Evolutionary conservation across 2,797 vertebrate species (phyloP).

Genomic region (Margarornis squamiger): DNA sequence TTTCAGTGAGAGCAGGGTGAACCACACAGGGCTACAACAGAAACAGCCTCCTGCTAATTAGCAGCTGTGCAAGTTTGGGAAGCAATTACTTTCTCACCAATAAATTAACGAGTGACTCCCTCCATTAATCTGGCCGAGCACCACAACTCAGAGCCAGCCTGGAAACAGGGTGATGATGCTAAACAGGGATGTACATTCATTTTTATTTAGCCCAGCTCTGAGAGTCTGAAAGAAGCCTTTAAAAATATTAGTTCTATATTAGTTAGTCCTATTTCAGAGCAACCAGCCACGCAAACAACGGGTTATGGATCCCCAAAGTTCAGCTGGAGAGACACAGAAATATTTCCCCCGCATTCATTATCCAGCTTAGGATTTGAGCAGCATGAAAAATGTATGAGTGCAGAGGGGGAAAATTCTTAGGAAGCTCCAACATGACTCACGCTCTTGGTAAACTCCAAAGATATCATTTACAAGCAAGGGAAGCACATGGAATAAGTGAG

Average conservation of each 20-base stretch:
- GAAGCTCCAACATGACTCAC: constrained; percentile 51
- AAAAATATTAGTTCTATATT: not conserved
- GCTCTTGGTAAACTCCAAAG: constrained; percentile 57
- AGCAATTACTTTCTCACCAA: not conserved
- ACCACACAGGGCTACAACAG: not conserved
- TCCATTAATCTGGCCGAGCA: not conserved
- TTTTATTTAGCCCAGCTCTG: not conserved
- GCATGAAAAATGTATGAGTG: constrained; percentile 49
- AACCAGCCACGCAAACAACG: not conserved
- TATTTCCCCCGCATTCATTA: not conserved
- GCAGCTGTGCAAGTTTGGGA: not conserved
- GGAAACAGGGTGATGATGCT: not conserved
- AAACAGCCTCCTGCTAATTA: not conserved
- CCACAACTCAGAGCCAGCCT: not conserved
- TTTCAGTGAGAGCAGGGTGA: not conserved
- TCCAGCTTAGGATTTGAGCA: constrained; percentile 15
- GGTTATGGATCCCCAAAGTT: not conserved
- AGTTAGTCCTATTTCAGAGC: not conserved
- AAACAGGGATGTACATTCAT: not conserved
- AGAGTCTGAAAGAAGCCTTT: not conserved
- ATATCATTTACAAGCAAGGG: constrained; percentile 36
- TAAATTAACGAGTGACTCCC: not conserved
- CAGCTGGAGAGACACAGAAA: not conserved
- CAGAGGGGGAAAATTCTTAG: not conserved
- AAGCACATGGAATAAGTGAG: constrained; percentile 40